phyloP scores from a whole-genome alignment of 2,797 vertebrate genomes.

The Silurus aristotelis region DNA sequence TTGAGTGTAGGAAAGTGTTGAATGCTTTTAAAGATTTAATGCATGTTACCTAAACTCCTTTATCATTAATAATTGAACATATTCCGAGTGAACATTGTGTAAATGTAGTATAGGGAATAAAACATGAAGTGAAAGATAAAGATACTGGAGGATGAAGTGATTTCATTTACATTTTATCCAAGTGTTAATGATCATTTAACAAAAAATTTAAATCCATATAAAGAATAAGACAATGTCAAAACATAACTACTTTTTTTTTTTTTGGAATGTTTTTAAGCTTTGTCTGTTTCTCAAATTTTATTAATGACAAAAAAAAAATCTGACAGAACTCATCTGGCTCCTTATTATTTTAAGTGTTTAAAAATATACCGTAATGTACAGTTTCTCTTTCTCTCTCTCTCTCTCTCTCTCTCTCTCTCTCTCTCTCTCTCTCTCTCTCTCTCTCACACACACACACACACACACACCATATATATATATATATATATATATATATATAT shows the following conservation, averaged over 20 bases:
- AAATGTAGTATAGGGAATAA: constrained; percentile 74
- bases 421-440: too few species aligned
- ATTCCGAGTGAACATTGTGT: constrained; percentile 63
- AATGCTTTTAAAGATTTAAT: constrained; percentile 76
- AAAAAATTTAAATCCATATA: too few species aligned
- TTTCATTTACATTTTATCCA: constrained; percentile 50
- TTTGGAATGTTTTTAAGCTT: neutral
- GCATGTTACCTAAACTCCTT: constrained; percentile 58
- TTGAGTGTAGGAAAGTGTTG: constrained; percentile 56
- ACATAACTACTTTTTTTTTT: constrained; percentile 33
- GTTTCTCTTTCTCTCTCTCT: too few species aligned
- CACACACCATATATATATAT: too few species aligned
- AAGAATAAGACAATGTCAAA: neutral
- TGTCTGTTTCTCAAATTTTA: neutral
- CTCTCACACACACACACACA: too few species aligned
- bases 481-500: too few species aligned
- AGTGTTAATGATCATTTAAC: constrained; percentile 46
- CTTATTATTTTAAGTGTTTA: neutral
- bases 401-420: too few species aligned
- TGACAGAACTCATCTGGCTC: neutral
- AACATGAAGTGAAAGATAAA: constrained; percentile 68
- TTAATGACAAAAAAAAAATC: neutral
- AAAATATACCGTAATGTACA: too few species aligned
- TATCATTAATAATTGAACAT: neutral
- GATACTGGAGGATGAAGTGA: constrained; percentile 57